phyloP scores from a whole-genome alignment of 2,113 vertebrate genomes.

The Ameiurus melas region DNA sequence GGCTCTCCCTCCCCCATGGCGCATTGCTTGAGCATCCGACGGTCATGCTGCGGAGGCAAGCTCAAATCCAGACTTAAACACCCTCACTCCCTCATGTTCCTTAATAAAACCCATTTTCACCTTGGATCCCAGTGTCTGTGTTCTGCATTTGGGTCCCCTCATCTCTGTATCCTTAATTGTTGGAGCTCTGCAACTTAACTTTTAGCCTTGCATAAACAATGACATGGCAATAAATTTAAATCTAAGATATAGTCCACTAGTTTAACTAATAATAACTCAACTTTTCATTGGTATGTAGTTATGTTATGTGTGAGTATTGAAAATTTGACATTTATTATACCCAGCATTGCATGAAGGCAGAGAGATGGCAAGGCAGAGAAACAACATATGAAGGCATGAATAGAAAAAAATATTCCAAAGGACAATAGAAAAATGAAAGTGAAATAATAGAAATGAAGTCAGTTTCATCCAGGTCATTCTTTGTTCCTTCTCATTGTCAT shows the following conservation, averaged over 20 bases:
- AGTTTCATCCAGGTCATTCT: background rate
- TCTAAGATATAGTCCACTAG: background rate
- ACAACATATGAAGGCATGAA: background rate
- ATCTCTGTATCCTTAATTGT: too few relatives aligned
- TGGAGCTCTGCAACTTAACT: background rate
- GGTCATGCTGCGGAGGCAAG: too few relatives aligned
- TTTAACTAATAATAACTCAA: background rate
- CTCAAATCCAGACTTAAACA: too few relatives aligned
- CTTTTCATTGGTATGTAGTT: background rate
- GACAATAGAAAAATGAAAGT: background rate
- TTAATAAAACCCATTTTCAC: too few relatives aligned
- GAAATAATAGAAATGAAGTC: background rate
- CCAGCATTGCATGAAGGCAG: background rate
- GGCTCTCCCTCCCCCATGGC: too few relatives aligned
- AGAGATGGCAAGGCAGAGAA: background rate
- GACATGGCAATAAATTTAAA: background rate
- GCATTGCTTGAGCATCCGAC: too few relatives aligned
- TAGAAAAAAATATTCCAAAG: background rate
- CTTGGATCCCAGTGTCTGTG: too few relatives aligned
- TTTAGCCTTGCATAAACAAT: background rate
- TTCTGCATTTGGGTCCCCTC: too few relatives aligned
- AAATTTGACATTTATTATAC: background rate
- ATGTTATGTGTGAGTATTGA: background rate
- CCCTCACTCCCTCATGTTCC: too few relatives aligned
- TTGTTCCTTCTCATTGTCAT: background rate